Evolutionary conservation across 2,888 invertebrate genomes (phyloP), one percentile per base, ranked within the genome.

Genomic region (Eulithis prunata): DNA sequence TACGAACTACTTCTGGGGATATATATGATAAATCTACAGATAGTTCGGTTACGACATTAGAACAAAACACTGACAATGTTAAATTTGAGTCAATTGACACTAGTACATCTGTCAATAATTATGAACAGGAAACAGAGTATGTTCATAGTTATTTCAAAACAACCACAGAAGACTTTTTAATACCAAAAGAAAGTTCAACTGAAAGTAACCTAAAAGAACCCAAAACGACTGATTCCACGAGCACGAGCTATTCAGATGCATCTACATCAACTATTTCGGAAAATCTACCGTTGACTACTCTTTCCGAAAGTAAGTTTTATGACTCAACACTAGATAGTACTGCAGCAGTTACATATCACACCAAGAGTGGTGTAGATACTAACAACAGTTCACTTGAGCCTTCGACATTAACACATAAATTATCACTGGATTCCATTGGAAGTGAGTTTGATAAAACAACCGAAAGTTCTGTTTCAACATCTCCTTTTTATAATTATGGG

Each of bases 401-500:
- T 52, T 52, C 51, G 10, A 52, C 61, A 4, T 12, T n/a, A 13
- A 41, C 46, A 46, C 49, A 49, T 21, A 49, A 14, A 1, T 6
- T 11, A 43, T 4, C 43, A 43, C 11, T 4, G 13, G 46, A n/a
- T 46, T 6, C 46, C 7, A 46, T 8, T 7, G 13, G 14, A 47
- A 47, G 13, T 47, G 13, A 47, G 14, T 13, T 8, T 47, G 47
- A 47, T 47, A 2, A 7, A 47, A 47, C 7, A 4, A 47, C 14
- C 13, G 14, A 47, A 47, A 47, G 14, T 47, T 13, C 47, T 47
- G 47, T 47, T 47, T 47, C 14, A 14, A 47, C 47, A 47, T 47
- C 47, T 13, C 56, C 62, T 51, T 5, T 28, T 11, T 32, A 52
- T 51, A 57, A 14, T 43, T 45, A 51, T 51, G 51, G 32, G 11